Evolutionary conservation across 2,113 vertebrate genomes (phyloP).

Genomic region (Craseonycteris thonglongyai): DNA sequence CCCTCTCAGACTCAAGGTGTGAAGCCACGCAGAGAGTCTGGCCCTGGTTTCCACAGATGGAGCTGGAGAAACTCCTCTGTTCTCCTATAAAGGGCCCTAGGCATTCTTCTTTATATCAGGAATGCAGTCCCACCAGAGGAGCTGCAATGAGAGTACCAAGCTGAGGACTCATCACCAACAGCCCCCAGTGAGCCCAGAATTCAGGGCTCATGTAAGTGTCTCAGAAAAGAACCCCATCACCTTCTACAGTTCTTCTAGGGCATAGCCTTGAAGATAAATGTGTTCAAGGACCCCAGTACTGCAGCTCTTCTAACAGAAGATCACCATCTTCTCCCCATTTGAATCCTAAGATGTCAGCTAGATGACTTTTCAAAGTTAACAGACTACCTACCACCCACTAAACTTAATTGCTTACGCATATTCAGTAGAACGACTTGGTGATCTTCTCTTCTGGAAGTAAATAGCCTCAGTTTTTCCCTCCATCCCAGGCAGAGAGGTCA

Average conservation of each 20-base stretch:
- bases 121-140: neutral
- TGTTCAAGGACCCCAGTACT: neutral
- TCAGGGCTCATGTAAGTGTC: neutral
- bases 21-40: neutral
- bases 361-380: neutral
- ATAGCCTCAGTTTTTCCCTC: neutral
- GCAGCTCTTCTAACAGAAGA: neutral
- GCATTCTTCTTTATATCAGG: neutral
- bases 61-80: neutral
- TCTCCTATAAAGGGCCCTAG: neutral
- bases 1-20: neutral
- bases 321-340: neutral
- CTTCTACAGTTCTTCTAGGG: neutral
- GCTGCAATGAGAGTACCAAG: neutral
- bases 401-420: neutral
- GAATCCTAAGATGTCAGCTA: neutral
- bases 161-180: neutral
- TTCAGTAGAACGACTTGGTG: neutral
- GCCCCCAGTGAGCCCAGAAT: neutral
- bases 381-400: neutral
- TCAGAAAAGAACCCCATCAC: neutral
- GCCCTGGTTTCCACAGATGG: neutral
- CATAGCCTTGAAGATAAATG: neutral
- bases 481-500: neutral
- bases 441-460: neutral